Conservation (phyloP, 2,888 invertebrate species). For the Ptilodon capucinus region DNA sequence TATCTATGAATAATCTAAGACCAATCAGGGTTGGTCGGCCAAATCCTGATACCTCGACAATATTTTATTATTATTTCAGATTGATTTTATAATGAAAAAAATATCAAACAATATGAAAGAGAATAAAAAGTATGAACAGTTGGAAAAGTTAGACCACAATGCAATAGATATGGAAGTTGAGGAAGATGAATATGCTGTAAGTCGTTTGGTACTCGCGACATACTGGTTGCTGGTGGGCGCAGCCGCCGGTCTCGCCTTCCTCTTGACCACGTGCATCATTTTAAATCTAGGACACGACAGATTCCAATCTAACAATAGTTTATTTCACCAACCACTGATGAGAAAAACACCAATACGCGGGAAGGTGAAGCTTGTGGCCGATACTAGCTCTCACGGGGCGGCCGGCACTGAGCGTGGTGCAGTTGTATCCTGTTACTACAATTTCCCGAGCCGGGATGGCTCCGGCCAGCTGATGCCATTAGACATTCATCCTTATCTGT, state of each 20-base stretch:
- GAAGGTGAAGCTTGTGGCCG: not conserved
- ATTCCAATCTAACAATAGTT: not conserved
- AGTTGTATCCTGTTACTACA: conserved; percentile 87
- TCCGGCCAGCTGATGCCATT: conserved; percentile 71
- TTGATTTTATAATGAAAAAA: conserved; percentile 5
- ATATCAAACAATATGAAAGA: conserved; percentile 3
- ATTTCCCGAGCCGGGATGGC: conserved; percentile 67
- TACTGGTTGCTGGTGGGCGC: not conserved
- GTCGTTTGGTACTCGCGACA: not conserved
- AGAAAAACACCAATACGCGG: not conserved
- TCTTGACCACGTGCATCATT: not conserved
- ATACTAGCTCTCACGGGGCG: not conserved
- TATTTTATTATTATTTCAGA: conserved; percentile 7
- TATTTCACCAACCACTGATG: not conserved
- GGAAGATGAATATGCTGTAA: not conserved
- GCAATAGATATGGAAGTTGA: not conserved
- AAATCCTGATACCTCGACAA: not conserved
- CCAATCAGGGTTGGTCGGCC: no score
- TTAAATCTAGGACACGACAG: not conserved
- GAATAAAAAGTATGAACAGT: conserved; percentile 10
- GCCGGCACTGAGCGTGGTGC: conserved; percentile 6
- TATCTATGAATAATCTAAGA: no score
- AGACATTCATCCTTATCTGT: conserved; percentile 87
- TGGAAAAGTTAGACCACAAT: conserved; percentile 4
- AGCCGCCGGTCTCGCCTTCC: not conserved